phyloP scores from a whole-genome alignment of 1,140 invertebrate species.

The Proales similis region DNA sequence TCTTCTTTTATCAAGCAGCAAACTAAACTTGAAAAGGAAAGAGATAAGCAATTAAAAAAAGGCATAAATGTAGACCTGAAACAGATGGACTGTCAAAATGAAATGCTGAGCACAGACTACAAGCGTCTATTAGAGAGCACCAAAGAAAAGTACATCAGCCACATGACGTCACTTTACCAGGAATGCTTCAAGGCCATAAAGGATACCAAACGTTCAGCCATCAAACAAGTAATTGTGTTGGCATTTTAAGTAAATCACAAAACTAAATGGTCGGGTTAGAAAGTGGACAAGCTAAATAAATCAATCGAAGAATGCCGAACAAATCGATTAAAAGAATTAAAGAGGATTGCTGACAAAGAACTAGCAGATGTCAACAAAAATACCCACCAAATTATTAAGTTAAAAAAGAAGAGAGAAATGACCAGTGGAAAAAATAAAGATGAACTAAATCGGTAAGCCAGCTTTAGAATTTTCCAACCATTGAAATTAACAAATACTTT shows the following conservation, averaged over 20 bases:
- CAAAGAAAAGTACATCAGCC: conserved; percentile 9
- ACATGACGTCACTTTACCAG: conserved; percentile 15
- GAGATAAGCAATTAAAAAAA: conserved; percentile 2
- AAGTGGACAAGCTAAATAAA: conserved; percentile 1
- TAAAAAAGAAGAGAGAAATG: conserved; percentile 6
- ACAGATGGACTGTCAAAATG: neutral
- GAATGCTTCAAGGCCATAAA: neutral
- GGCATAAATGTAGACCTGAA: neutral
- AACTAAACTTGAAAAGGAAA: neutral
- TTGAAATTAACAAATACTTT: neutral
- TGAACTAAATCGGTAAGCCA: conserved; percentile 20
- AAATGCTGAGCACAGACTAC: neutral
- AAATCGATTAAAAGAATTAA: conserved; percentile 25
- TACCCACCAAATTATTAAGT: conserved; percentile 23
- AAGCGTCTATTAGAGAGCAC: conserved; percentile 17
- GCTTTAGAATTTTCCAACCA: neutral
- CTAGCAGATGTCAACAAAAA: conserved; percentile 12
- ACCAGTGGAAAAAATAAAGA: conserved; percentile 14
- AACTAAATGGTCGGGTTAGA: conserved; percentile 7
- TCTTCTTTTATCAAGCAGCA: neutral
- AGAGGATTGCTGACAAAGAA: conserved; percentile 27
- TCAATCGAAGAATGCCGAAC: no score
- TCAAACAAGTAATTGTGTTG: neutral
- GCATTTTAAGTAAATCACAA: neutral
- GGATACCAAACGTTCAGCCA: conserved; percentile 2